Conservation (phyloP, 2,888 invertebrate genomes). For the Sarcophaga variegata region DNA sequence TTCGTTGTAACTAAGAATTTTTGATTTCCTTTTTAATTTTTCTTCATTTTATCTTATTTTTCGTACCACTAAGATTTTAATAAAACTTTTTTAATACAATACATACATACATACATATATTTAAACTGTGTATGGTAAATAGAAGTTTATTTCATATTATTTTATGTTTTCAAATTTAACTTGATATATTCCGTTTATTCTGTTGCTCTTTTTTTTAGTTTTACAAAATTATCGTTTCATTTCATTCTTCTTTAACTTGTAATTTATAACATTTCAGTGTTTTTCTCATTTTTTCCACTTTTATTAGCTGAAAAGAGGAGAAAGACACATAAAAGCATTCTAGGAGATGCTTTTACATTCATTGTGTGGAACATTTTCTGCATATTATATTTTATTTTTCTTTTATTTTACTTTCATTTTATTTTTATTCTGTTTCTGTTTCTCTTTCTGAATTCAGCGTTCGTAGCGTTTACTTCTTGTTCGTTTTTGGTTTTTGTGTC, state of each 20-base stretch:
- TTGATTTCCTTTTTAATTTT: no score
- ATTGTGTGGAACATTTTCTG: slow-evolving; percentile 49
- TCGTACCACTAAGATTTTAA: no score
- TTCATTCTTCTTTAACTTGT: slow-evolving; percentile 33
- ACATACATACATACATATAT: background rate
- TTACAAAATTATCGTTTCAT: slow-evolving; percentile 15
- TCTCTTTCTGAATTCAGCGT: background rate
- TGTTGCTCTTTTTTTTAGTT: background rate
- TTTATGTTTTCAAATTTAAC: background rate
- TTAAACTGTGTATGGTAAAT: no score
- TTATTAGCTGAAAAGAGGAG: slow-evolving; percentile 11
- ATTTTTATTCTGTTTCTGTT: slow-evolving; percentile 10
- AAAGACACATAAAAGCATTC: background rate
- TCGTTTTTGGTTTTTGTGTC: slow-evolving; percentile 8
- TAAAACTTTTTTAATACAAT: background rate
- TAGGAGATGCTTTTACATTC: slow-evolving; percentile 46
- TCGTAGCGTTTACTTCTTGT: slow-evolving; percentile 1
- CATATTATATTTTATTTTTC: slow-evolving; percentile 34
- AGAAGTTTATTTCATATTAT: no score
- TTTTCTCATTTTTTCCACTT: slow-evolving; percentile 33
- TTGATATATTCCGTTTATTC: background rate
- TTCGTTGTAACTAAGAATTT: no score
- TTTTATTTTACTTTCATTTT: background rate
- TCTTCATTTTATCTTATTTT: no score
- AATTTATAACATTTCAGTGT: slow-evolving; percentile 54